Evolutionary conservation across 2,113 vertebrate species (phyloP).

Genomic region (Seriola aureovittata): DNA sequence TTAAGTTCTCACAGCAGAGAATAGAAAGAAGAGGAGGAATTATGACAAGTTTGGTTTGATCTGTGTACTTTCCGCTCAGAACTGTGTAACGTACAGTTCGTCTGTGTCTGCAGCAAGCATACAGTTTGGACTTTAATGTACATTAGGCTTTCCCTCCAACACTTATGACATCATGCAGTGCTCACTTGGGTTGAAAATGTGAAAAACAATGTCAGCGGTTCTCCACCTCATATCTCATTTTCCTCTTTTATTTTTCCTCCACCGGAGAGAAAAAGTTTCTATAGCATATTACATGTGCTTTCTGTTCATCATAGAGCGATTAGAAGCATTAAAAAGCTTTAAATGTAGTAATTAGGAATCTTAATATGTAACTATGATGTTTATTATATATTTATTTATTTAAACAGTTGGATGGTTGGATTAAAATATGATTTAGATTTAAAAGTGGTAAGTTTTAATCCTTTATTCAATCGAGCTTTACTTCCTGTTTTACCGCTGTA

Average conservation of each 20-base stretch:
- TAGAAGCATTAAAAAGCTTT: background rate
- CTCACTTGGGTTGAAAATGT: background rate
- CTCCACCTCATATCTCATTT: background rate
- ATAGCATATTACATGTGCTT: background rate
- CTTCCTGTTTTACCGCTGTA: background rate
- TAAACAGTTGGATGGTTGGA: background rate
- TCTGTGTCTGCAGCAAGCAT: conserved; percentile 10
- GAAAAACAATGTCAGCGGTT: background rate
- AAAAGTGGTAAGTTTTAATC: background rate
- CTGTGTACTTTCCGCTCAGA: conserved; percentile 10
- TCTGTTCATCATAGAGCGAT: background rate
- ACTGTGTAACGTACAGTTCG: background rate
- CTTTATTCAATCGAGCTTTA: background rate
- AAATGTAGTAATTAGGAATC: background rate
- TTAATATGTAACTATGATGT: background rate
- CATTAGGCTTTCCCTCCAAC: no score
- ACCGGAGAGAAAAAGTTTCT: no score
- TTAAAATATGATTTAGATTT: background rate
- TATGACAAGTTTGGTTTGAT: background rate
- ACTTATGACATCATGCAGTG: background rate
- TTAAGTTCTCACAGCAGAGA: background rate
- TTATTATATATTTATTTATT: background rate
- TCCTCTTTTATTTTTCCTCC: background rate
- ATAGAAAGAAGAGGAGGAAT: background rate
- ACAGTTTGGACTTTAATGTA: background rate